These are phyloP conservation scores for Dolichomitus sp. DNA, from an alignment of 2,888 invertebrate genomes.

Conservation along the genomic window DNA sequence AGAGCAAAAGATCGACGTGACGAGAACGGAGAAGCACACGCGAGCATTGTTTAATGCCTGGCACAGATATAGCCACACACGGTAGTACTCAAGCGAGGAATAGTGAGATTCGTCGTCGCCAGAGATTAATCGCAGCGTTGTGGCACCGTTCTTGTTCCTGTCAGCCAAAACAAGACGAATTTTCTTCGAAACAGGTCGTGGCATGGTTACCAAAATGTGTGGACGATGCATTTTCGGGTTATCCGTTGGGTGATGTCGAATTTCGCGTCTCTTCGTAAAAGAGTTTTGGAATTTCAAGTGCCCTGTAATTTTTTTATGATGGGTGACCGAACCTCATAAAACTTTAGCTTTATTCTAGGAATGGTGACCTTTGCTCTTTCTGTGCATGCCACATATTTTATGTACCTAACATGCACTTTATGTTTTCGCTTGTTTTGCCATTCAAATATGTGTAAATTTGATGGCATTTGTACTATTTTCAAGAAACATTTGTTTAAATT, in stretches of 20 bases:
- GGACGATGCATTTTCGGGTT: not conserved
- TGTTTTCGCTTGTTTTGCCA: too few relatives aligned
- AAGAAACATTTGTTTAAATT: too few relatives aligned
- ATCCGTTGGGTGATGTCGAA: too few relatives aligned
- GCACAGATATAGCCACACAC: constrained; percentile 25
- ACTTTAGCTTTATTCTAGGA: too few relatives aligned
- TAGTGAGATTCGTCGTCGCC: constrained; percentile 50
- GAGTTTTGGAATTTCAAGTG: constrained; percentile 15
- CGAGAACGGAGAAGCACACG: constrained; percentile 49
- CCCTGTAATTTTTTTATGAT: not conserved
- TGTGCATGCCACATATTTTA: too few relatives aligned
- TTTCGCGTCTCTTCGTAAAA: not conserved
- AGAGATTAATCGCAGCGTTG: constrained; percentile 60
- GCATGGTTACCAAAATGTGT: constrained; percentile 39
- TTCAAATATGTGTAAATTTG: too few relatives aligned
- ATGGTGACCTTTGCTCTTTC: too few relatives aligned
- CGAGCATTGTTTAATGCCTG: constrained; percentile 55
- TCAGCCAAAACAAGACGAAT: constrained; percentile 50
- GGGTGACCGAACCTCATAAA: not conserved
- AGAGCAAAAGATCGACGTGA: constrained; percentile 62
- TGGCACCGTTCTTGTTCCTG: constrained; percentile 47
- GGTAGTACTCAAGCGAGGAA: constrained; percentile 42
- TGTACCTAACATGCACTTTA: too few relatives aligned
- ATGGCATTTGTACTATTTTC: too few relatives aligned
- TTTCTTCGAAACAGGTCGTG: constrained; percentile 42